Conservation (phyloP, 1,140 invertebrate species). For the Phymorhynchus buccinoides region DNA sequence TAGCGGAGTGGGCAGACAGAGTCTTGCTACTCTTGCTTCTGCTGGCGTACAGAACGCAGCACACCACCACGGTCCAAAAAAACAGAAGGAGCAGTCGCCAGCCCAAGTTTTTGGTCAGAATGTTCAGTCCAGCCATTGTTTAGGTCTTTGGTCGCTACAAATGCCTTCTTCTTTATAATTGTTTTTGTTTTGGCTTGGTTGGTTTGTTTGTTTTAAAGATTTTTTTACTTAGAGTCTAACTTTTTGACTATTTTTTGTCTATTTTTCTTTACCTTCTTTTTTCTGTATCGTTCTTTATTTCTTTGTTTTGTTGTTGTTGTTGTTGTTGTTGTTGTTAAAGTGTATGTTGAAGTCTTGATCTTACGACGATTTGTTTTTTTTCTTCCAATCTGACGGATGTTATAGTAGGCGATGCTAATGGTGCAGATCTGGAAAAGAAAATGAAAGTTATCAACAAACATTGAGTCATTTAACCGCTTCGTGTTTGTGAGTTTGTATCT, state of each 20-base stretch:
- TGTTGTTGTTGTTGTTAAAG: background rate
- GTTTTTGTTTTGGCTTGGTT: background rate
- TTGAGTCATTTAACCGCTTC: no score
- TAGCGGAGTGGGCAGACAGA: background rate
- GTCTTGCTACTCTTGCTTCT: background rate
- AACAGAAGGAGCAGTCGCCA: background rate
- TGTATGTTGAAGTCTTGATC: no score
- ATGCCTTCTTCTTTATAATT: background rate
- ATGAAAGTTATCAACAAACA: no score
- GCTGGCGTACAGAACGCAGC: constrained; percentile 27
- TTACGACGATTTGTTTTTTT: no score
- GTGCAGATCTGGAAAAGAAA: no score
- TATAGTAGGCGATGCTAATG: no score
- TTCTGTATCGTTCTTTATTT: background rate
- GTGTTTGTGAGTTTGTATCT: no score
- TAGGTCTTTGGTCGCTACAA: no score
- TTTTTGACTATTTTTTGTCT: background rate
- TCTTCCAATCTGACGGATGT: no score
- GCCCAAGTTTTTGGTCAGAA: background rate
- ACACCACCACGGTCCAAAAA: background rate
- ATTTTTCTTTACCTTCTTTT: background rate
- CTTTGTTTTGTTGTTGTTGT: no score
- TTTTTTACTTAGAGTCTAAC: background rate
- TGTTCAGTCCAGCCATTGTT: background rate
- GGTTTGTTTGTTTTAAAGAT: background rate